phyloP scores from a whole-genome alignment of 2,113 vertebrate genomes.

The Megaceryle maxima region DNA sequence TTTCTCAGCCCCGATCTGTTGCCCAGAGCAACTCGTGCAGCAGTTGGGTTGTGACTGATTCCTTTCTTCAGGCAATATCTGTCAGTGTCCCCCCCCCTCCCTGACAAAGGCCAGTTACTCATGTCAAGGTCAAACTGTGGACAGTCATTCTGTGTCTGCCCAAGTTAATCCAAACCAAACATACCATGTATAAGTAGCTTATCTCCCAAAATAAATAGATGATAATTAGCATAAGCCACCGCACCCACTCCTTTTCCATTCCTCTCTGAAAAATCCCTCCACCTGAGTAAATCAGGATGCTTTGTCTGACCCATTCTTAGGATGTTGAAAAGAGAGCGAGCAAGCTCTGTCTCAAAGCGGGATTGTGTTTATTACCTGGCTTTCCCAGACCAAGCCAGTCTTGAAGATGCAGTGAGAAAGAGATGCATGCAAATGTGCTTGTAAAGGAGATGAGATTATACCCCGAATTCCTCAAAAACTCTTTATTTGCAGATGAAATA shows the following conservation, averaged over 20 bases:
- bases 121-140: conserved; percentile 67
- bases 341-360: background rate
- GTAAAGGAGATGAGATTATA: background rate
- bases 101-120: conserved; percentile 52
- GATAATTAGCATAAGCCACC: conserved; percentile 54
- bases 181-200: conserved; percentile 53
- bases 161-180: conserved; percentile 67
- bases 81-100: background rate
- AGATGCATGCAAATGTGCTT: accelerated
- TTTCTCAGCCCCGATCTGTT: background rate
- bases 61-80: conserved; percentile 41
- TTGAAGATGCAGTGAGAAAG: background rate
- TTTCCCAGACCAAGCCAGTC: background rate
- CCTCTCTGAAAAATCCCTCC: conserved; percentile 1
- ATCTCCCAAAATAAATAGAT: conserved; percentile 66
- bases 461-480: background rate
- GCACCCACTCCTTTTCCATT: conserved; percentile 15
- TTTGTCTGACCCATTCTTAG: background rate
- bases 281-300: conserved; percentile 51
- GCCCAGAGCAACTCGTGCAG: conserved; percentile 28
- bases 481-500: background rate
- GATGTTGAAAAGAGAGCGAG: background rate
- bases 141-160: conserved; percentile 56
- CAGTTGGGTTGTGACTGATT: conserved; percentile 20
- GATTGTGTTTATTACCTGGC: background rate